Evolutionary conservation across 2,888 invertebrate genomes (phyloP), one percentile per base, ranked within the genome.

Genomic region (Agrochola macilenta): DNA sequence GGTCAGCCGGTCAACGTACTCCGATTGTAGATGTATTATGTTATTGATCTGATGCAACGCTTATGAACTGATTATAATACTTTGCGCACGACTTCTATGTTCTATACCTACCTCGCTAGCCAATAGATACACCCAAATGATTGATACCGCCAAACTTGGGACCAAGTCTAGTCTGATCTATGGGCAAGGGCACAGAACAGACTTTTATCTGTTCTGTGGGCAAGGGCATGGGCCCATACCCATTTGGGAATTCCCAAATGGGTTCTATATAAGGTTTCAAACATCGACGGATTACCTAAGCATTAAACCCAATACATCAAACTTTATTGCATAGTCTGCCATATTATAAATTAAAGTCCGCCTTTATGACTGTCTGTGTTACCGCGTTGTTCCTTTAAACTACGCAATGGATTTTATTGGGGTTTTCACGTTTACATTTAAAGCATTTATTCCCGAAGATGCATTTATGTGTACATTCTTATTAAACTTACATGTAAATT

Each of bases 1-100:
- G 86, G 78, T 85, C 75, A 78, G 12, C 63, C 9, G 74, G 83
- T 78, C 82, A 78, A 75, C 60, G 86, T 68, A 73, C 78, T 75
- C 49, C 66, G 65, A 61, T 68, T 39, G 26, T 49, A 46, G 43
- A 30, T 79, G 0, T 43, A 57, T 64, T 57, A 68, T 17, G 7
- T 52, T 60, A 65, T 70, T 72, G 69, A 82, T 73, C 76, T 82
- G 82, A 82, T 58, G 81, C 71, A 82, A 82, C 43, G 49, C 46
- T 30, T 46, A 30, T 35, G 57, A 23, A 81, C 58, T 64, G 26
- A 69, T 81, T 26, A 75, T 46, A 35, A 66, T 9, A 57, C 26
- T 63, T 52, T 43, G 12, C 12, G 60, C n/a, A 23, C 30, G 49
- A 57, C 17, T 65, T 7, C 23, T 39, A 39, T 65, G 12, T 58